phyloP scores from a whole-genome alignment of 1,140 invertebrate species.

The Aphaenogaster floridana region DNA sequence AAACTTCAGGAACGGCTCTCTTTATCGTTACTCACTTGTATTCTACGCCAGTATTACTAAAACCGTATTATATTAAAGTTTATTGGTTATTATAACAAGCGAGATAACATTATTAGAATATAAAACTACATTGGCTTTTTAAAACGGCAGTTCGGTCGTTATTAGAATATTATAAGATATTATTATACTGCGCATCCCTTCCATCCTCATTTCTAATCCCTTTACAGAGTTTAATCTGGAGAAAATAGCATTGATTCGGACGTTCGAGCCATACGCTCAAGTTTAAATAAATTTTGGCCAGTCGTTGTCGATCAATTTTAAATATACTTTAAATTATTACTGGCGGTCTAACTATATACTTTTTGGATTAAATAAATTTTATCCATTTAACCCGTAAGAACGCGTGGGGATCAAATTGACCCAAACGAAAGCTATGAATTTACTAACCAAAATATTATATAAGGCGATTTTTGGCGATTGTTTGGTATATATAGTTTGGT shows the following conservation, averaged over 20 bases:
- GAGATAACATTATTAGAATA: slow-evolving; percentile 41
- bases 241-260: slow-evolving; percentile 5
- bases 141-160: slow-evolving; percentile 15
- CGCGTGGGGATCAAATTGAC: no score
- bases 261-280: neutral
- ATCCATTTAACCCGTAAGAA: no score
- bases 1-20: slow-evolving; percentile 7
- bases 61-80: slow-evolving; percentile 37
- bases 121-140: slow-evolving; percentile 2
- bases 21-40: slow-evolving; percentile 12
- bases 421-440: no score
- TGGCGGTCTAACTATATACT: no score
- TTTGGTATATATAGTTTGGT: no score
- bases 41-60: slow-evolving; percentile 29
- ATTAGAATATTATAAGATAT: slow-evolving; percentile 5
- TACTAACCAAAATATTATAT: no score
- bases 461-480: no score
- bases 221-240: neutral
- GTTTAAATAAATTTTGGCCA: neutral
- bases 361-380: no score
- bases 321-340: no score
- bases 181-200: neutral
- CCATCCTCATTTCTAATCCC: neutral
- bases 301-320: no score
- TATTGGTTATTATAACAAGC: slow-evolving; percentile 50